Percentiles rank a stretch among this genome's conserved stretches.
These are phyloP conservation scores for Aptenodytes patagonicus DNA, from an alignment of 2,113 vertebrate genomes.

Conservation along the genomic window DNA sequence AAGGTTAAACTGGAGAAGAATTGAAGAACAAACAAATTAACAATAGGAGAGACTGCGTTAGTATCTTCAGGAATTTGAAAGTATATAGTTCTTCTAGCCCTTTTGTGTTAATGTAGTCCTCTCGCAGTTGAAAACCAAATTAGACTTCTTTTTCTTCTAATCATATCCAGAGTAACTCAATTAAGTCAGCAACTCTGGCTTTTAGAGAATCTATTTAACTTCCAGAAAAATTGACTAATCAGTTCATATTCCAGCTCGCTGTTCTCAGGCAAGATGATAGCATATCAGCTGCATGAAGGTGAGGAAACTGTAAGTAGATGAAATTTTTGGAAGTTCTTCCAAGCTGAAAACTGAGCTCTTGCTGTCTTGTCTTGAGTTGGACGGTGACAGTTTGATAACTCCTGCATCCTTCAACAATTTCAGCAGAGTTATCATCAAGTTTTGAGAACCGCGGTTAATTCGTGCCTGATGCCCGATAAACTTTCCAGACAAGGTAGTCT, in stretches of 20 bases:
- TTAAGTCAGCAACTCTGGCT: not conserved
- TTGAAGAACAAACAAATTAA: not conserved
- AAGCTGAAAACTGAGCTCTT: not conserved
- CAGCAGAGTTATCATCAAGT: not conserved
- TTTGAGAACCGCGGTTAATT: not conserved
- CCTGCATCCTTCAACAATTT: not conserved
- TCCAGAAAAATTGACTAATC: not conserved
- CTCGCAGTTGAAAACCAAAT: not conserved
- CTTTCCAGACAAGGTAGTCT: not conserved
- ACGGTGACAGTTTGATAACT: not conserved
- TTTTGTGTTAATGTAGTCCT: not conserved
- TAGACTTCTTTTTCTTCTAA: not conserved
- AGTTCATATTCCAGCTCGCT: fast-evolving
- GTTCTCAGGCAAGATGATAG: not conserved
- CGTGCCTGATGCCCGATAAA: not conserved
- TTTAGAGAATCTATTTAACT: not conserved
- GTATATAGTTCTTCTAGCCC: not conserved
- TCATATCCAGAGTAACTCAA: not conserved
- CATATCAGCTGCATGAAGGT: not conserved
- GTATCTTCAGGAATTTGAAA: not conserved
- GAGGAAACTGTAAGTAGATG: not conserved
- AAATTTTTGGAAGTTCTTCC: not conserved
- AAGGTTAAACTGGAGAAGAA: not conserved
- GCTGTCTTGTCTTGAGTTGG: not conserved
- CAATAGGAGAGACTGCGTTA: not conserved